Percentiles rank a stretch among this genome's conserved stretches.
Conservation (phyloP, 2,113 vertebrate species). For the Rhea americana region DNA sequence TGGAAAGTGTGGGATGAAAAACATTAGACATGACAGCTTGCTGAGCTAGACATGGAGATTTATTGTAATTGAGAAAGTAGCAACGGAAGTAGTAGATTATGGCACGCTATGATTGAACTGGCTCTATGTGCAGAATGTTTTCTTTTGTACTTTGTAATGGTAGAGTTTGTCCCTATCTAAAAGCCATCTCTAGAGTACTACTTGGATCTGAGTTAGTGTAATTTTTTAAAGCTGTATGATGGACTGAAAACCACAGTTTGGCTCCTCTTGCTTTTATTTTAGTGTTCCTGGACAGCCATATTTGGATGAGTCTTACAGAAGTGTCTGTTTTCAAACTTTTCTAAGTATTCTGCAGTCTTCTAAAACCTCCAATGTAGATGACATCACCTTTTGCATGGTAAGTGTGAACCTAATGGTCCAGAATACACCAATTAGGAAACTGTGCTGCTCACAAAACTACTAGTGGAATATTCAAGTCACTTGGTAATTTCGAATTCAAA, state of each 20-base stretch:
- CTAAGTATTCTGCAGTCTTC: constrained; percentile 85
- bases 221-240: not conserved
- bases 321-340: constrained; percentile 85
- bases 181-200: not conserved
- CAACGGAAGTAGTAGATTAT: not conserved
- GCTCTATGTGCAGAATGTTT: not conserved
- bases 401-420: constrained; percentile 9
- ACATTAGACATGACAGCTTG: not conserved
- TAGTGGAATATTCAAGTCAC: no score
- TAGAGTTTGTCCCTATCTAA: not conserved
- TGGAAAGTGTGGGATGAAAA: not conserved
- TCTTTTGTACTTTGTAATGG: not conserved
- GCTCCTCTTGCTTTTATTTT: not conserved
- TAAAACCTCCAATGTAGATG: constrained; percentile 82
- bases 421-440: not conserved
- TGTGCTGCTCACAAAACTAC: not conserved
- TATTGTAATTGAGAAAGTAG: not conserved
- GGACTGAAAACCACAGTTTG: not conserved
- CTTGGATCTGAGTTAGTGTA: not conserved
- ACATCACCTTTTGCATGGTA: constrained; percentile 91
- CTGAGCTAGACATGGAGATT: not conserved
- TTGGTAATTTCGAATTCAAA: not conserved
- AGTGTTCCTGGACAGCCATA: constrained; percentile 89
- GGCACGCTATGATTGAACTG: not conserved
- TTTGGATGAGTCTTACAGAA: constrained; percentile 89